Base-by-base conservation (phyloP, 1,140 invertebrate species). In the Gryon sp. region DNA sequence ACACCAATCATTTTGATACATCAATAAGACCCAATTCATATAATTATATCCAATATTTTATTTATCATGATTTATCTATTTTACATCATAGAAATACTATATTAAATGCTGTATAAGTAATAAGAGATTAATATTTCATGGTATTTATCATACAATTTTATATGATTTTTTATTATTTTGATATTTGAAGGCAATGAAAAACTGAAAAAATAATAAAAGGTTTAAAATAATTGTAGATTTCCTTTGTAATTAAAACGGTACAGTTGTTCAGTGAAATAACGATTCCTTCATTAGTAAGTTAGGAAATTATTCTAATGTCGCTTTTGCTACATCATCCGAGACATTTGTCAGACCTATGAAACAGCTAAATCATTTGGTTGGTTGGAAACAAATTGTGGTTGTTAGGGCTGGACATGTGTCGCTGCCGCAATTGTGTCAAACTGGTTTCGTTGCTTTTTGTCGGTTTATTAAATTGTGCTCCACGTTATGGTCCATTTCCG, bases 341-440 rank as follows among this genome's bases (percentile, higher is more conserved):
- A 22, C 48, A 55, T 66, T 45, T 53, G 62, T 53, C 48, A 53
- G 40, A 53, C 53, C 52, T 66, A 66, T 55, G n/a, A 36, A 55
- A 40, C 48, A 55, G 48, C 38, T 66, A 66, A 66, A 53, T 66
- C 40, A 55, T 46, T 34, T 46, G 30, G 26, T 18, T 43, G 46
- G 46, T 41, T 22, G 40, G 30, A 1, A 46, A 55, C 40, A 55
- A 66, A 66, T 66, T 55, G 62, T 46, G 62, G 48, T 53, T 55
- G 28, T 66, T 55, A 55, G 38, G 59, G 4, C 12, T 32, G 45
- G 59, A 41, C 59, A 24, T 59, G 55, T 45, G 55, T 36, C 28
- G 60, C 9, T 38, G 50, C 9, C 24, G 38, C 20, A 55, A 45
- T 45, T 36, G 50, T 36, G 20, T 66, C 50, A 53, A 28, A 55